phyloP scores from a whole-genome alignment of 2,888 invertebrate species.

The Iphiclides podalirius region DNA sequence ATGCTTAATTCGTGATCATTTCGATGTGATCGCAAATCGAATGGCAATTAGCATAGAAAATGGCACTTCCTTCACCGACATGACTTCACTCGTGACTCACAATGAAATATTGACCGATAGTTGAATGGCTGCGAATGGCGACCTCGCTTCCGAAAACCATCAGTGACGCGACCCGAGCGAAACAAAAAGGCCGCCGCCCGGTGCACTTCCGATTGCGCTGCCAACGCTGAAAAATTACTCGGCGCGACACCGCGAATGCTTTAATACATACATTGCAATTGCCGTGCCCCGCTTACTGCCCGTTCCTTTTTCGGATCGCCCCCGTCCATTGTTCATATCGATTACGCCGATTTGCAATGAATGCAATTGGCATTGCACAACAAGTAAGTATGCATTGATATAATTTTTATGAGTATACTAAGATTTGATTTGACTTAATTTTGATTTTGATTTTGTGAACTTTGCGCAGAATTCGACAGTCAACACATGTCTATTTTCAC shows the following conservation, averaged over 20 bases:
- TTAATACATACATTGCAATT: conserved; percentile 59
- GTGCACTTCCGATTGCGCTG: conserved; percentile 74
- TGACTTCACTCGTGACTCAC: conserved; percentile 56
- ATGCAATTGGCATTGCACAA: background rate
- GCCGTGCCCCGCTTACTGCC: conserved; percentile 28
- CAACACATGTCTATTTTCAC: no score
- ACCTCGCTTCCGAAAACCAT: conserved; percentile 75
- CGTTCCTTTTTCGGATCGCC: conserved; percentile 21
- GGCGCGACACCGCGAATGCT: conserved; percentile 46
- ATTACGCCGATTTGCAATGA: conserved; percentile 2
- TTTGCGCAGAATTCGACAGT: no score
- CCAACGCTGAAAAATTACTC: conserved; percentile 75
- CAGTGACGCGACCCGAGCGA: conserved; percentile 53
- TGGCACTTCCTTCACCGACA: conserved; percentile 2
- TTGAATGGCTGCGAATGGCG: conserved; percentile 57
- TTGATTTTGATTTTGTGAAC: no score
- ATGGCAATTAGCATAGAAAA: conserved; percentile 9
- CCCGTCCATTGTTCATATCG: conserved; percentile 16
- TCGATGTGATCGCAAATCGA: no score
- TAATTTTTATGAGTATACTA: no score
- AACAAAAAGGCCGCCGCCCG: conserved; percentile 71
- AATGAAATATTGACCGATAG: conserved; percentile 67
- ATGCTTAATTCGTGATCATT: no score
- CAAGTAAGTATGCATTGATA: no score
- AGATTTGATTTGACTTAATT: no score